A percentile compares a stretch with the other conserved stretches of the same genome.
Evolutionary conservation across 2,888 invertebrate species (phyloP).

Genomic region (Lampropteryx suffumata): DNA sequence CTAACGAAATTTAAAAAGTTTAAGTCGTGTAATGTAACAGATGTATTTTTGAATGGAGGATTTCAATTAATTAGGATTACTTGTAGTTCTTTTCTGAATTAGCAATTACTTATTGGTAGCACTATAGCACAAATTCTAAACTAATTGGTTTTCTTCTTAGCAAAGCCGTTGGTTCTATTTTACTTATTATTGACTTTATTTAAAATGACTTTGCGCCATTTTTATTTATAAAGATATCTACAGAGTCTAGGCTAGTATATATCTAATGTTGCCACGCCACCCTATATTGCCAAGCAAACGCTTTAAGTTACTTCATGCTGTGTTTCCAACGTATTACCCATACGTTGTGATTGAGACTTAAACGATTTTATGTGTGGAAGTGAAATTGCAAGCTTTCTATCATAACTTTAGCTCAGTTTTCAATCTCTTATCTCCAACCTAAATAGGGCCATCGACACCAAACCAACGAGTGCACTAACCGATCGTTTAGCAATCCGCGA

Average conservation of each 20-base stretch:
- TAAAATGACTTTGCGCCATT: too few species aligned
- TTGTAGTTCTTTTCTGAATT: not conserved
- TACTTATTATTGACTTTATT: too few species aligned
- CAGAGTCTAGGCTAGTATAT: too few species aligned
- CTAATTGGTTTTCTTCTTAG: constrained; percentile 12
- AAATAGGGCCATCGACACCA: constrained; percentile 57
- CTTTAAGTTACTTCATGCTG: too few species aligned
- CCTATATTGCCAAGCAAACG: too few species aligned
- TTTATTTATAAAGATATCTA: too few species aligned
- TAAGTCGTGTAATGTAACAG: too few species aligned
- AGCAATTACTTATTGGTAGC: not conserved
- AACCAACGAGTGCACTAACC: constrained; percentile 56
- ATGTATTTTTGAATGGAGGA: not conserved
- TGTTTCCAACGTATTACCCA: too few species aligned
- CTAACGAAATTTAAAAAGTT: too few species aligned
- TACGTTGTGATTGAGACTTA: too few species aligned
- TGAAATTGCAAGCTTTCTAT: constrained; percentile 20
- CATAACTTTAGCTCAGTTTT: constrained; percentile 29
- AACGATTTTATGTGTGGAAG: not conserved
- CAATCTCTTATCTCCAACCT: constrained; percentile 31
- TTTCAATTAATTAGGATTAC: not conserved
- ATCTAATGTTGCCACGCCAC: too few species aligned
- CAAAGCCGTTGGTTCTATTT: too few species aligned
- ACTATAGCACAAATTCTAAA: constrained; percentile 33
- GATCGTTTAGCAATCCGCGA: constrained; percentile 76